Evolutionary conservation across 1,140 invertebrate genomes (phyloP).

Genomic region (Drosophila orena): DNA sequence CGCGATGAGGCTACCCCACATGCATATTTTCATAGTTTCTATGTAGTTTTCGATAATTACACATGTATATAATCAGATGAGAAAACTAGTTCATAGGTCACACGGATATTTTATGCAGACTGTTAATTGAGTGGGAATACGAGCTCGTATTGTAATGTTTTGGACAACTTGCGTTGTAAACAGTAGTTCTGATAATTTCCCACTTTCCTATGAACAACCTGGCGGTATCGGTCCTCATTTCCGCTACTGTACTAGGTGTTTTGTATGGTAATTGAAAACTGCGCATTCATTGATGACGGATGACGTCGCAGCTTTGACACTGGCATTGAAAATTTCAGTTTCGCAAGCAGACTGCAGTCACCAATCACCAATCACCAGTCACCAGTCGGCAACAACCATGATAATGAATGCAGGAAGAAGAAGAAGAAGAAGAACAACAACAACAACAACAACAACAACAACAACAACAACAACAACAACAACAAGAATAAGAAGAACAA

Average conservation of each 20-base stretch:
- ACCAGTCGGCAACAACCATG: slow-evolving; percentile 21
- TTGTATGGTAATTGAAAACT: slow-evolving; percentile 48
- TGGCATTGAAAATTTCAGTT: slow-evolving; percentile 67
- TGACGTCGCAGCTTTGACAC: slow-evolving; percentile 59
- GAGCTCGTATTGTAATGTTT: no score
- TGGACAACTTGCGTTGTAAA: no score
- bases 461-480: slow-evolving; percentile 23
- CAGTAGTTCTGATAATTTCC: no score
- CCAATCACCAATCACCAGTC: no score
- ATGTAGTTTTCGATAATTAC: no score
- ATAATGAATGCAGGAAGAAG: slow-evolving; percentile 15
- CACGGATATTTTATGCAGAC: no score
- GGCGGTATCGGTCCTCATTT: neutral
- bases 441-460: slow-evolving; percentile 24
- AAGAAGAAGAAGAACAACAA: slow-evolving; percentile 1
- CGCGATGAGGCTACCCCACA: no score
- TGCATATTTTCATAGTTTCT: no score
- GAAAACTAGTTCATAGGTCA: no score
- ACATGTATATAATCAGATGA: no score
- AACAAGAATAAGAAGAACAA: slow-evolving; percentile 17
- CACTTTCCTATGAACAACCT: no score
- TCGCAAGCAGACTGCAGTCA: slow-evolving; percentile 21
- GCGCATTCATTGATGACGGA: slow-evolving; percentile 58
- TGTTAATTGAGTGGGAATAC: no score
- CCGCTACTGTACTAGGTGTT: slow-evolving; percentile 6